Conservation (phyloP, 2,888 invertebrate genomes). For the Monoplex corrugatus region DNA sequence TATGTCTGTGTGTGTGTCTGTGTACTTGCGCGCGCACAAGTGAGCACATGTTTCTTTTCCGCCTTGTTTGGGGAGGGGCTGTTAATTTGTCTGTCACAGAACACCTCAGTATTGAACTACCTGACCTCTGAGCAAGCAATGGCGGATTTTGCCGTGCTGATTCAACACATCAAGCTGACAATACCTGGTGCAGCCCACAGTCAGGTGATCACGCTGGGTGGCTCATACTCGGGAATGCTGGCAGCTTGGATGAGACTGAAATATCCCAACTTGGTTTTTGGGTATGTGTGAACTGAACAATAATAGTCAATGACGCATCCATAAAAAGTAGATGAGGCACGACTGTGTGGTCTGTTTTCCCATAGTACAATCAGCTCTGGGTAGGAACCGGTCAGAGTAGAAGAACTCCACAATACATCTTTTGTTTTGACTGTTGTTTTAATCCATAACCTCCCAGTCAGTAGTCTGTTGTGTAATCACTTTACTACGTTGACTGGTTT, state of each 20-base stretch:
- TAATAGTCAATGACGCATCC: no score
- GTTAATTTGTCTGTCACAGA: no score
- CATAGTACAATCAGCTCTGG: no score
- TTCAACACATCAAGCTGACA: conserved; percentile 86
- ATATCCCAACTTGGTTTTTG: conserved; percentile 93
- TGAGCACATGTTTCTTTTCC: not conserved
- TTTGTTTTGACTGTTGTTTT: no score
- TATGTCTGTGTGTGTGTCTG: not conserved
- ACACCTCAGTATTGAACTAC: conserved; percentile 83
- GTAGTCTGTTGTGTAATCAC: not conserved
- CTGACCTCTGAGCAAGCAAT: conserved; percentile 94
- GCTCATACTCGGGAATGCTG: conserved; percentile 99
- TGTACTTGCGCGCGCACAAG: not conserved
- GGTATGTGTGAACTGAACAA: no score
- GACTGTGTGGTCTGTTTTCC: no score
- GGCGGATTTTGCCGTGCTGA: conserved; percentile 93
- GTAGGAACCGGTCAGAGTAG: no score
- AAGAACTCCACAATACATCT: no score
- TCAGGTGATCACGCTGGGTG: conserved; percentile 92
- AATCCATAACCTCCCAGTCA: not conserved
- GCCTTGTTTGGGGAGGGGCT: no score
- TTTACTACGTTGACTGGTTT: no score
- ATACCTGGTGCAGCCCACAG: conserved; percentile 82
- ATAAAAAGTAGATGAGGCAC: no score
- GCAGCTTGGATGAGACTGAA: conserved; percentile 97